A percentile compares a stretch with the other conserved stretches of the same genome.
Conservation (phyloP, 2,888 invertebrate species). For the Tenodera sinensis region DNA sequence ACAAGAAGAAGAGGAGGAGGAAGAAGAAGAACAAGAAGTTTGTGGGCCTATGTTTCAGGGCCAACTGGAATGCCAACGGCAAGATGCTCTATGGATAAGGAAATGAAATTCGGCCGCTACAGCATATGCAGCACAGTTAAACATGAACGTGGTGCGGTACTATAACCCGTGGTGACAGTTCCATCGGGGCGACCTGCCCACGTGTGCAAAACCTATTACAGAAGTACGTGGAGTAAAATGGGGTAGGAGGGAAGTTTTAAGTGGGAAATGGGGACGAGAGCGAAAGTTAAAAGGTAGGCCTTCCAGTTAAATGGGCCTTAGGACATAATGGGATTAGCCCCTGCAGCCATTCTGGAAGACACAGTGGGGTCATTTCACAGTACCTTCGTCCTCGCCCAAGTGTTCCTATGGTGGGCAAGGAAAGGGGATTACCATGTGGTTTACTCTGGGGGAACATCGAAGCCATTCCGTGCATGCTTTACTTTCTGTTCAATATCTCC, state of each 20-base stretch:
- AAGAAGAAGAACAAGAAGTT: no score
- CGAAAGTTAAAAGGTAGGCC: constrained; percentile 11
- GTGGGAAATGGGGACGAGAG: not conserved
- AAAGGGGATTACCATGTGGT: not conserved
- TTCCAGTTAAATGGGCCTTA: constrained; percentile 29
- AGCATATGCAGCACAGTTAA: not conserved
- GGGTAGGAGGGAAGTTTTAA: not conserved
- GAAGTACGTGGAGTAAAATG: not conserved
- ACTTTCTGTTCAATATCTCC: not conserved
- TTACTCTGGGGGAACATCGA: not conserved
- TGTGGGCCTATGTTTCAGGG: no score
- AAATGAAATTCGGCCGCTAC: not conserved
- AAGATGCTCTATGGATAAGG: not conserved
- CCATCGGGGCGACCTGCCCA: not conserved
- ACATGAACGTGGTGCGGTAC: not conserved
- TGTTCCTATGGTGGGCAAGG: not conserved
- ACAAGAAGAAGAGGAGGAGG: no score
- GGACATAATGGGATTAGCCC: constrained; percentile 29
- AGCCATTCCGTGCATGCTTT: not conserved
- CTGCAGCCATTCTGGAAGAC: constrained; percentile 12
- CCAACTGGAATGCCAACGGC: no score
- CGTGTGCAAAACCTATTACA: not conserved
- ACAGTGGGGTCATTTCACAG: constrained; percentile 10
- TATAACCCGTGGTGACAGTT: not conserved
- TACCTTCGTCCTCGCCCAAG: not conserved